These are phyloP conservation scores for Octopus bimaculoides DNA, from an alignment of 1,140 invertebrate species.

Conservation along the genomic window DNA sequence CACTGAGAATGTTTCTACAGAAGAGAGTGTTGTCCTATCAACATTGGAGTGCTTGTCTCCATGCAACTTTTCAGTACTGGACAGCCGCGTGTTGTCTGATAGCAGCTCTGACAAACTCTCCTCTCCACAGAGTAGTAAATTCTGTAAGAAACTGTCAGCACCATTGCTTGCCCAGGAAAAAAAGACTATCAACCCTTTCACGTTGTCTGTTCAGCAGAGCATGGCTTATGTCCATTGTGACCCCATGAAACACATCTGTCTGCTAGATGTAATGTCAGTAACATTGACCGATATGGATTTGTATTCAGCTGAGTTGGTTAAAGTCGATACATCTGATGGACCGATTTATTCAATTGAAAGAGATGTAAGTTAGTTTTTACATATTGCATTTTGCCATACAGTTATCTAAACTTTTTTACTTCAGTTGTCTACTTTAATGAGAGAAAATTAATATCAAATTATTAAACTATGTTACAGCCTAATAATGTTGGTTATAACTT, in stretches of 20 bases:
- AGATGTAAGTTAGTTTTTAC: slow-evolving; percentile 36
- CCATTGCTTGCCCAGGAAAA: background rate
- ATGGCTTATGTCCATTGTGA: background rate
- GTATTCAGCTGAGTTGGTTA: slow-evolving; percentile 63
- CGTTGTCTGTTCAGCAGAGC: background rate
- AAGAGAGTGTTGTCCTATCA: slow-evolving; percentile 2
- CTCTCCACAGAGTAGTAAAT: background rate
- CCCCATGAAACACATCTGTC: slow-evolving; percentile 44
- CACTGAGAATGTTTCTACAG: slow-evolving; percentile 23
- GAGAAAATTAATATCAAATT: no score
- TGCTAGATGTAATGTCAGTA: slow-evolving; percentile 77
- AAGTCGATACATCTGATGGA: slow-evolving; percentile 36
- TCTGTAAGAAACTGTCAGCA: background rate
- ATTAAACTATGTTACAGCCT: no score
- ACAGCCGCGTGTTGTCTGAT: background rate
- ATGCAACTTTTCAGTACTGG: slow-evolving; percentile 42
- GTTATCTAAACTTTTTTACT: background rate
- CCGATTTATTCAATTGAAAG: slow-evolving; percentile 42
- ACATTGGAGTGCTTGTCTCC: slow-evolving; percentile 24
- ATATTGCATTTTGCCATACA: background rate
- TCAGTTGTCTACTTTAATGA: background rate
- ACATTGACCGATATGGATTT: slow-evolving; percentile 81
- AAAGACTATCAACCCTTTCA: background rate
- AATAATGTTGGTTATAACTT: no score
- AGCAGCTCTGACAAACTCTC: background rate